Evolutionary conservation across 1,140 invertebrate species (phyloP), one percentile per base, ranked within the genome.

Genomic region (Drosophila quadrilineata): DNA sequence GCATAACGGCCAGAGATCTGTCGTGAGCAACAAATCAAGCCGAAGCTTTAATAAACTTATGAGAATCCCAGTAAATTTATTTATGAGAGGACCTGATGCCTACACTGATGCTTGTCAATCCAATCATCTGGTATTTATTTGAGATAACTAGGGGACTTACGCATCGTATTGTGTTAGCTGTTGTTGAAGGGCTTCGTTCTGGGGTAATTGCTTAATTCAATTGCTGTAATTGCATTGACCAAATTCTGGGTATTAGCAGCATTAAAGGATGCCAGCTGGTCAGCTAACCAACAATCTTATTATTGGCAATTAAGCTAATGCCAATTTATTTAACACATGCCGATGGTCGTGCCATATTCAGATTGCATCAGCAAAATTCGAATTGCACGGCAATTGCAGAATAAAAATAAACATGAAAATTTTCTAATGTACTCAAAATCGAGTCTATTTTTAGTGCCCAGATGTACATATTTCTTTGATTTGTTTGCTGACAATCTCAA

Each of bases 231-330:
- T 69, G 76, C 28, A 82, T 72, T 69, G n/a, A n/a, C n/a, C n/a
- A n/a, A n/a, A n/a, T n/a, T n/a, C n/a, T n/a, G n/a, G n/a, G n/a
- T n/a, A n/a, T n/a, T n/a, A n/a, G n/a, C n/a, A n/a, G n/a, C n/a
- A n/a, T n/a, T n/a, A n/a, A n/a, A n/a, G n/a, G n/a, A n/a, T n/a
- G n/a, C n/a, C n/a, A n/a, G n/a, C n/a, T n/a, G n/a, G n/a, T n/a
- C n/a, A n/a, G n/a, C n/a, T n/a, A n/a, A 31, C 28, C 36, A 40
- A 50, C 28, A 33, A 82, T 40, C 52, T 57, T 21, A 80, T 49
- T 72, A 80, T 49, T 75, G 68, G 24, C 57, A 80, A 84, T 80
- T 82, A 80, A 80, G 76, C 57, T 76, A 80, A 80, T 82, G 68
- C 67, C 62, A 80, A 80, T 80, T 80, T 68, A 49, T 28, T 63